Evolutionary conservation across 2,113 vertebrate species (phyloP).

Genomic region (Mustelus asterias): DNA sequence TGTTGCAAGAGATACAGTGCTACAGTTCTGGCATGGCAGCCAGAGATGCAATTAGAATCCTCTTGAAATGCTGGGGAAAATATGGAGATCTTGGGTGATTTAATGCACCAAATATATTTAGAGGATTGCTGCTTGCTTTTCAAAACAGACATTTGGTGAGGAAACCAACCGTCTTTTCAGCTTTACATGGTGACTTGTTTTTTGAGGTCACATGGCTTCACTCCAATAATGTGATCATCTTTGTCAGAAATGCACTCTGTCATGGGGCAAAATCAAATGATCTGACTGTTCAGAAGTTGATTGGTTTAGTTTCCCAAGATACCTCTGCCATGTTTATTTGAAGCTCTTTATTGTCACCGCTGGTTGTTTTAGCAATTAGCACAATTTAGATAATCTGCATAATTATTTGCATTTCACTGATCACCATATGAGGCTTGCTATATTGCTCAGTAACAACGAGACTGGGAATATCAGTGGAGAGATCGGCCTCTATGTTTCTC

Average conservation of each 20-base stretch:
- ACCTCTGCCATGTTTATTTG: neutral
- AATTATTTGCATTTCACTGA: neutral
- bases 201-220: neutral
- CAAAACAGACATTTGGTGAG: neutral
- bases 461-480: neutral
- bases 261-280: neutral
- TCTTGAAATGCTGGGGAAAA: neutral
- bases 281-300: neutral
- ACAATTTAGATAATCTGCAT: neutral
- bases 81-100: neutral
- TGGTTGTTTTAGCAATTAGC: neutral
- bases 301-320: neutral
- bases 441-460: neutral
- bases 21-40: neutral
- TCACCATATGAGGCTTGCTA: neutral
- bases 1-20: neutral
- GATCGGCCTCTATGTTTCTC: neutral
- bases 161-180: neutral
- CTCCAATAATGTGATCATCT: neutral
- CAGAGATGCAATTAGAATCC: neutral
- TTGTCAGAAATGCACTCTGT: neutral
- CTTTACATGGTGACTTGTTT: neutral
- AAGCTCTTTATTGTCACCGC: neutral
- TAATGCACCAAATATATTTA: neutral
- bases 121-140: neutral